Percentiles rank a stretch among this genome's conserved stretches.
Conservation (phyloP, 2,888 invertebrate species). For the Dynastes hyllus region DNA sequence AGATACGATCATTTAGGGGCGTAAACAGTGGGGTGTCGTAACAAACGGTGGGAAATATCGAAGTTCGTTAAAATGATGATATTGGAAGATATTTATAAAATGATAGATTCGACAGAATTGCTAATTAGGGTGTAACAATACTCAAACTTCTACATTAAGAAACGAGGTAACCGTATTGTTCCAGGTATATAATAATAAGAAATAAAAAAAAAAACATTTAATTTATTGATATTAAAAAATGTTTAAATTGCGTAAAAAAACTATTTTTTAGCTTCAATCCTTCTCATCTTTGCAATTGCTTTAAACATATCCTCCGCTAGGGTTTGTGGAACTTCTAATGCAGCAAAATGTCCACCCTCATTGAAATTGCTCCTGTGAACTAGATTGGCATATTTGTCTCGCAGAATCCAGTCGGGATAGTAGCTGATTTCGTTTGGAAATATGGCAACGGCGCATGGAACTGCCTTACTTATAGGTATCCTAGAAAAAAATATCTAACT, state of each 20-base stretch:
- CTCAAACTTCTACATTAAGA: too few relatives aligned
- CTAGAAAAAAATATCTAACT: conserved; percentile 1
- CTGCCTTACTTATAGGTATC: conserved; percentile 62
- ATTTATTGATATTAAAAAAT: not conserved
- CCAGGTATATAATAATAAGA: too few relatives aligned
- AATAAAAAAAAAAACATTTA: not conserved
- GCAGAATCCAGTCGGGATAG: conserved; percentile 75
- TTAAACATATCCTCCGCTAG: conserved; percentile 81
- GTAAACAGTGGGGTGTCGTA: too few relatives aligned
- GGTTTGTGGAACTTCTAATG: conserved; percentile 82
- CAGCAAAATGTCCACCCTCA: conserved; percentile 89
- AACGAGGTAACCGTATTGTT: too few relatives aligned
- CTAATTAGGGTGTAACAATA: too few relatives aligned
- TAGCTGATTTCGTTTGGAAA: conserved; percentile 81
- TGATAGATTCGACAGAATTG: too few relatives aligned
- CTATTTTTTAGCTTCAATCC: conserved; percentile 23
- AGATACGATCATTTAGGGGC: too few relatives aligned
- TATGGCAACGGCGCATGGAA: conserved; percentile 83
- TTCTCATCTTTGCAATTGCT: conserved; percentile 69
- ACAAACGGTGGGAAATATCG: too few relatives aligned
- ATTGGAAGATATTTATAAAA: too few relatives aligned
- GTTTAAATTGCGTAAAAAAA: not conserved
- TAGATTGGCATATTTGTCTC: conserved; percentile 77
- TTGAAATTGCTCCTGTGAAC: conserved; percentile 77
- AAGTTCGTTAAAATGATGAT: too few relatives aligned